A percentile compares a stretch with the other conserved stretches of the same genome.
phyloP scores from a whole-genome alignment of 1,140 invertebrate genomes.

The Drosophila nigromelanica region DNA sequence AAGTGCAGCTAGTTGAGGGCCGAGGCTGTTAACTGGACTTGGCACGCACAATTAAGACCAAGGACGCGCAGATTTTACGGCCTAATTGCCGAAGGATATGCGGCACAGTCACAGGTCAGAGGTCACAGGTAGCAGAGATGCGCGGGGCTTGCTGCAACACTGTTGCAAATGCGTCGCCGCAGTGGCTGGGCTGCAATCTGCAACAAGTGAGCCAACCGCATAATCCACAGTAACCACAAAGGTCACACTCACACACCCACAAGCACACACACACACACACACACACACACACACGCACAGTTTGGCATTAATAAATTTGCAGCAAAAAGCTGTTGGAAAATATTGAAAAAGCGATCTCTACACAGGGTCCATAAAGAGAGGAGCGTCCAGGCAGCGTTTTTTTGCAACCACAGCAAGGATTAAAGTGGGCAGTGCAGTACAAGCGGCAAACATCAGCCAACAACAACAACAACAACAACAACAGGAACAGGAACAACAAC shows the following conservation, averaged over 20 bases:
- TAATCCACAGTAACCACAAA: constrained; percentile 76
- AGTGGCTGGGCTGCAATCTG: constrained; percentile 30
- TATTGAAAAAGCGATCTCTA: constrained; percentile 79
- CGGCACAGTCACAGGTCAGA: not conserved
- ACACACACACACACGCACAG: constrained; percentile 12
- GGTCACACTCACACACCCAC: constrained; percentile 55
- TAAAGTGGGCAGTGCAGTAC: constrained; percentile 70
- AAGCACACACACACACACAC: no score
- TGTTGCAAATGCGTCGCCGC: constrained; percentile 29
- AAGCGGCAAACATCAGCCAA: constrained; percentile 18
- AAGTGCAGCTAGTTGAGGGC: not conserved
- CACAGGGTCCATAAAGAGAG: constrained; percentile 65
- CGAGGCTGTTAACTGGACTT: constrained; percentile 1
- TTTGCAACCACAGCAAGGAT: constrained; percentile 75
- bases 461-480: constrained; percentile 23
- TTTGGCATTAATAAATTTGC: constrained; percentile 73
- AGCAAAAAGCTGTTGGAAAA: constrained; percentile 68
- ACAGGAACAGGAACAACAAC: constrained; percentile 2
- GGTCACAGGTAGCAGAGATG: constrained; percentile 5
- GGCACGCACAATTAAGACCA: constrained; percentile 37
- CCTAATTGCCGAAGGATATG: constrained; percentile 38
- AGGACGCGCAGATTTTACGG: constrained; percentile 36
- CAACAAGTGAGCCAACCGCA: constrained; percentile 77
- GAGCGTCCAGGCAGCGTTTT: constrained; percentile 3
- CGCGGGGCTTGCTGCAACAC: constrained; percentile 2